Base-by-base conservation (phyloP, 2,113 vertebrate species). In the Amia ocellicauda region DNA sequence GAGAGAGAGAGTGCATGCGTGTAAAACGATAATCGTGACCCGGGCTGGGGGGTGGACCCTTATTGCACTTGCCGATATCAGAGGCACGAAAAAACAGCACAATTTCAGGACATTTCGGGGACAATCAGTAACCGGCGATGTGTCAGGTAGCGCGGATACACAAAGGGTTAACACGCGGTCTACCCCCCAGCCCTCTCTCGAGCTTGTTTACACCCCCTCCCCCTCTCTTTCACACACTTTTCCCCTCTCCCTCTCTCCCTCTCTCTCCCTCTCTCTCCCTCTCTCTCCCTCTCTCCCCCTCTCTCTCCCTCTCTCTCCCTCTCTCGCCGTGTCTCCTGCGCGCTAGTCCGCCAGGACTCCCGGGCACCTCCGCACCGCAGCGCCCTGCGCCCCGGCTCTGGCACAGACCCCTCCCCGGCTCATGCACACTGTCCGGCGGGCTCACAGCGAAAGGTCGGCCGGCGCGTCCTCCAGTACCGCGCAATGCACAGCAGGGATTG, bases 301-400 rank as follows among this genome's bases (percentile, higher is more conserved):
- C 36, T 47, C 28, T n/a, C 57, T 26, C 52, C 45, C 58, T 64
- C 26, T 42, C 61, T 27, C 53, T 64, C 7, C 26, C 45, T 67
- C 63, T 59, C 47, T 47, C n/a, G n/a, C n/a, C n/a, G n/a, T n/a
- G n/a, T n/a, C 19, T 51, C 10, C 54, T 71, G 66, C 43, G 45
- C 69, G 45, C 64, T 36, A 68, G 64, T 67, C 64, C 68, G 62
- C 7, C 31, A 54, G 49, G 19, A 65, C 64, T 62, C 24, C 3
- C 27, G 1, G 20, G 2, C 2, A 23, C 17, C 43, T 28, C 41
- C 43, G 24, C 26, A 9, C 47, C 51, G 20, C 22, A n/a, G 23
- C 9, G 1, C 4, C 23, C 24, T 16, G 17, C 14, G 5, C 29
- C 26, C 26, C 52, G 27, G 52, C 51, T 20, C 51, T 4, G 51